Base-by-base conservation (phyloP, 1,140 invertebrate genomes). In the Musca vetustissima region DNA sequence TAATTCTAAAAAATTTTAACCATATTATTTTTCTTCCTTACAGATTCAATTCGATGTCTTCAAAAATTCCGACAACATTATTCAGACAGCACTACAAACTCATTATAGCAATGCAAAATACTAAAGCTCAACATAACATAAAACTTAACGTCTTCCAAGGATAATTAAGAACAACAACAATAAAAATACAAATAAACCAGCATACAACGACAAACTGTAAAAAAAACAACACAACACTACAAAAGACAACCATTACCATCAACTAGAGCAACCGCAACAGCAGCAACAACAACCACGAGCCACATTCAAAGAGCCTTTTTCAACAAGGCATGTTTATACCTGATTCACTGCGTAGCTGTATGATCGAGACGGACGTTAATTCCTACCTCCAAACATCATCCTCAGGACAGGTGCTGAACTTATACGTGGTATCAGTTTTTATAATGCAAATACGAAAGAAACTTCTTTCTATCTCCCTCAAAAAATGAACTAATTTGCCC, bases 351-450 rank as follows among this genome's bases (percentile, higher is more conserved):
- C 88, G 90, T 84, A 91, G 89, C 88, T 91, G 90, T 86, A 92
- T 91, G 90, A 89, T 92, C 86, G 90, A 91, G 86, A 90, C 90
- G 84, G 90, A 92, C 89, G 90, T 92, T 79, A 90, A 90, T 80
- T 90, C 90, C 78, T 92, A 91, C 84, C 88, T 91, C 78, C 90
- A 92, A 85, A 89, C 90, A 83, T 90, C 90, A 84, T 91, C 90
- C 83, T 89, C 90, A 81, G 90, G 90, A 87, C 90, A 92, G 90
- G 90, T 91, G 85, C 85, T 83, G 55, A 70, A 67, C 67, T 69
- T 70, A 61, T 61, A 61, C 57, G 57, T 61, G 57, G 57, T 61
- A 61, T 61, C 57, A 61, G 57, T 61, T 61, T 61, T 43, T 61
- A n/a, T n/a, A 43, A 61, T 43, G 57, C 57, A 61, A 61, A 36